phyloP scores from a whole-genome alignment of 2,888 invertebrate species.

The Rhagonycha lutea region DNA sequence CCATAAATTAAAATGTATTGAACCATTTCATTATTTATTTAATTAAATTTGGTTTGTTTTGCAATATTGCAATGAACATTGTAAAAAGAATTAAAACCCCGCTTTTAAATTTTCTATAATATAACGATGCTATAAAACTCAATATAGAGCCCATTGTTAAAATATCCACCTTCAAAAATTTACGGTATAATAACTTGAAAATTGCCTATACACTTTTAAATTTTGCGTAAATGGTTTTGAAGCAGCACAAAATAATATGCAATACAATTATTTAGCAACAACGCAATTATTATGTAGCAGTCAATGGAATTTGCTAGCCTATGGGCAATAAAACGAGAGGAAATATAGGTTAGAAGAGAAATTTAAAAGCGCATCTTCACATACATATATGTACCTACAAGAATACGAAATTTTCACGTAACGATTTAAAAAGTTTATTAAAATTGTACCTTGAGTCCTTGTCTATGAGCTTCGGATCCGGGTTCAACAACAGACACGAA shows the following conservation, averaged over 20 bases:
- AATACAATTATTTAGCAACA: not conserved
- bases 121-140: not conserved
- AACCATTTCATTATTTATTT: not conserved
- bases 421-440: not conserved
- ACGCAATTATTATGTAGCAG: not conserved
- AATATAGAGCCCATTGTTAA: not conserved
- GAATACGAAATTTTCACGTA: constrained; percentile 1
- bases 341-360: not conserved
- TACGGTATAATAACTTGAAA: not conserved
- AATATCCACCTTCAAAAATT: not conserved
- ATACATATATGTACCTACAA: not conserved
- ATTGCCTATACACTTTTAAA: not conserved
- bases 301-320: not conserved
- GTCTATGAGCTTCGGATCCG: constrained; percentile 83
- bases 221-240: not conserved
- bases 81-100: not conserved
- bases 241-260: not conserved
- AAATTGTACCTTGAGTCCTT: constrained; percentile 79
- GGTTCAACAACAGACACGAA: constrained; percentile 88
- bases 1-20: not conserved
- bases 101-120: not conserved
- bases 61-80: not conserved
- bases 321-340: not conserved
- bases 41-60: not conserved
- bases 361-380: not conserved